A percentile compares a stretch with the other conserved stretches of the same genome.
Conservation (phyloP, 2,797 vertebrate genomes). For the Furcifer pardalis region DNA sequence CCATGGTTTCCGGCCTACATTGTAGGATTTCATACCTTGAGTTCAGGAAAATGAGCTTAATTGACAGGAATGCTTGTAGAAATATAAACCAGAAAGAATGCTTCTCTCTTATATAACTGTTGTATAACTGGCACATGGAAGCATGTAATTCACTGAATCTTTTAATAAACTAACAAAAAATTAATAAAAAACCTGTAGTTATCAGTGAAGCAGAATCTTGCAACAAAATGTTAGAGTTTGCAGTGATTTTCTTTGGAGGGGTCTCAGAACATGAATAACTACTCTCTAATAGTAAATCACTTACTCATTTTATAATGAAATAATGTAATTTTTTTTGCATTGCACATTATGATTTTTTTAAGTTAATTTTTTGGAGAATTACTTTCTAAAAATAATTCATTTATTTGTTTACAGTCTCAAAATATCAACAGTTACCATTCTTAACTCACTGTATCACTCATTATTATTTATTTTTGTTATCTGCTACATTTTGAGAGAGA, state of each 20-base stretch:
- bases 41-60: slow-evolving; percentile 19
- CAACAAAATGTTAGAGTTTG: neutral
- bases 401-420: too few species aligned
- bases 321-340: neutral
- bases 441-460: too few species aligned
- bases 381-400: too few species aligned
- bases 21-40: slow-evolving; percentile 27
- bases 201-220: neutral
- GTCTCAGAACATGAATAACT: neutral
- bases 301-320: neutral
- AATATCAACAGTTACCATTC: too few species aligned
- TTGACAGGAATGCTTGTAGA: slow-evolving; percentile 49
- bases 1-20: slow-evolving; percentile 41
- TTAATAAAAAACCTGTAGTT: neutral
- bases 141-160: neutral
- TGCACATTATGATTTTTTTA: too few species aligned
- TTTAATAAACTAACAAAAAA: neutral
- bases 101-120: neutral
- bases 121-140: neutral
- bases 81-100: neutral
- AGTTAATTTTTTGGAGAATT: too few species aligned
- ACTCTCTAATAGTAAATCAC: neutral
- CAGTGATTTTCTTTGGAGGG: neutral
- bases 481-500: too few species aligned
- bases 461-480: too few species aligned